These are phyloP conservation scores for Orbicella faveolata DNA, from an alignment of 64 coral and sea anemone genomes.

Conservation along the genomic window DNA sequence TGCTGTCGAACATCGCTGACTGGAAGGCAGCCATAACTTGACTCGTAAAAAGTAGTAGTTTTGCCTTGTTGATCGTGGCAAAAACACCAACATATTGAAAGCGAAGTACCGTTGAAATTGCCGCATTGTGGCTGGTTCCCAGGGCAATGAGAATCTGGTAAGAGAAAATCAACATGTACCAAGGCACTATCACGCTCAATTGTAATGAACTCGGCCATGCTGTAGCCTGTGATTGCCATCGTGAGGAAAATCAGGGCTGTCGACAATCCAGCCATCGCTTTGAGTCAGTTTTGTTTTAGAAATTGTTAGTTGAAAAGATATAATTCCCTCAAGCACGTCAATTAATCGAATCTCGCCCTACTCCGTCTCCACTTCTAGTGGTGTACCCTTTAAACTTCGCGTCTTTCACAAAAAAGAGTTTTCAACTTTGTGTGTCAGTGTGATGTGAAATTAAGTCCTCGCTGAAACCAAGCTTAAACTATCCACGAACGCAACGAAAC, in stretches of 20 bases:
- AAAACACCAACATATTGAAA: neutral
- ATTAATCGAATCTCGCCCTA: neutral
- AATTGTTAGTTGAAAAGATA: neutral
- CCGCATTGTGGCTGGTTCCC: neutral
- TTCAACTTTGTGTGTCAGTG: neutral
- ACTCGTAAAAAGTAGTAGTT: neutral
- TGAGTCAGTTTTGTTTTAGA: neutral
- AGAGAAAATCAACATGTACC: neutral
- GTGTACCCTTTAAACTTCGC: neutral
- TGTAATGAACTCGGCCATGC: neutral
- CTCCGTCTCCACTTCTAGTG: neutral
- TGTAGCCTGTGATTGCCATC: neutral
- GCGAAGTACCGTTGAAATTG: neutral
- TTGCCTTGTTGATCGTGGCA: neutral
- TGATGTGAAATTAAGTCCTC: neutral
- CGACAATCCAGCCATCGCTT: neutral
- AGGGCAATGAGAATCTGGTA: neutral
- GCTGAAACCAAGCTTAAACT: neutral
- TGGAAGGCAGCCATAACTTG: neutral
- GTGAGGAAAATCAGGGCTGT: neutral
- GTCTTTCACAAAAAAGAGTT: neutral
- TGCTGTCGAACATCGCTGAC: neutral
- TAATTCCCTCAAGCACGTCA: conserved; percentile 7
- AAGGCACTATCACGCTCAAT: neutral
- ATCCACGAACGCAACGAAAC: neutral